Evolutionary conservation across 2,888 invertebrate species (phyloP), one percentile per base, ranked within the genome.

Genomic region (Heliconius erato): DNA sequence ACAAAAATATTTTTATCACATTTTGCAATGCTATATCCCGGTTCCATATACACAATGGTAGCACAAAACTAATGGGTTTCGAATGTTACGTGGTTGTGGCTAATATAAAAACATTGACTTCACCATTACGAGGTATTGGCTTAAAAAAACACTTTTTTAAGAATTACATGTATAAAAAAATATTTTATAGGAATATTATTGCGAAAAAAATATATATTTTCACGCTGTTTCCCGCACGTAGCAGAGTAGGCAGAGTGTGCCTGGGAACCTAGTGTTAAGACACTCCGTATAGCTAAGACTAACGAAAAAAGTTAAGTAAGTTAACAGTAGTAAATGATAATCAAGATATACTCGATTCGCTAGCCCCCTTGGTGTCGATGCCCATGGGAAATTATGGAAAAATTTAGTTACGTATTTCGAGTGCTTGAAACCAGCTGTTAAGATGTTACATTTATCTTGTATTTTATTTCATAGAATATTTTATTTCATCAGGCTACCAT

Each of bases 1-100:
- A 26, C 4, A n/a, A 26, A 3, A n/a, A 67, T 6, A 67, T 6
- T 26, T 59, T 6, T 67, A 72, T 3, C 67, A 5, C 40, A 81
- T 83, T 81, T 40, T 71, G 79, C 16, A 49, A 28, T n/a, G 69
- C 35, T 83, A 81, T 71, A 74, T 83, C 83, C 44, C 14, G 26
- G 32, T 16, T 28, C 40, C 81, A 80, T 54, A 79, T 76, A 69
- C 68, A 79, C 79, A 81, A 79, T 79, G 81, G 79, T 77, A 80
- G 78, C 79, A 69, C 74, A 81, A 82, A 83, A 81, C 81, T 90
- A 90, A 91, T 91, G 89, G 88, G 88, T 90, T 88, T 86, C 84
- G 86, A 88, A 87, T 88, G 87, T 80, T 81, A 68, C 79, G 69
- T 69, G 71, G 35, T 40, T 67, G 78, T 7, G 65, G 85, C 87